Percentiles rank a stretch among this genome's conserved stretches.
Conservation (phyloP, 1,140 invertebrate species). For the Eupristina koningsbergeri region DNA sequence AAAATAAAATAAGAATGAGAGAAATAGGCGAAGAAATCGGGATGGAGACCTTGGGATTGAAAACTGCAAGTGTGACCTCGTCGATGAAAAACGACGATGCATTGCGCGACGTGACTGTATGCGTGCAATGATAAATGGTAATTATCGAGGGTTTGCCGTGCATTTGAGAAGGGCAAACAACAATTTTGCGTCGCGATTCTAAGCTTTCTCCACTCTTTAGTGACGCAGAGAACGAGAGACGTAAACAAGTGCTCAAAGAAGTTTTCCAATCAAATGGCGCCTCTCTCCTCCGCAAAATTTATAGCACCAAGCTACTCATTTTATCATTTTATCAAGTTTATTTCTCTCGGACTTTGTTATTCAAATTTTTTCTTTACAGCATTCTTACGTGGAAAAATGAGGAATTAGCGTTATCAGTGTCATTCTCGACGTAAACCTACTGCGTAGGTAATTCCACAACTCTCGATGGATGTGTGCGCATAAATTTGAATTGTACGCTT, state of each 20-base stretch:
- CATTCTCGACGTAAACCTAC: not conserved
- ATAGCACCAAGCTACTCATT: not conserved
- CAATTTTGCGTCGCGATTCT: constrained; percentile 27
- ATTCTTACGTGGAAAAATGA: not conserved
- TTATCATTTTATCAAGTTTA: constrained; percentile 24
- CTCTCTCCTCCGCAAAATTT: not conserved
- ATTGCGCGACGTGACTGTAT: not conserved
- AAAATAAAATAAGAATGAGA: too few relatives aligned
- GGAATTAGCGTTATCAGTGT: not conserved
- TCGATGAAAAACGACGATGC: not conserved
- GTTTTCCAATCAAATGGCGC: constrained; percentile 27
- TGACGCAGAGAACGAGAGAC: not conserved
- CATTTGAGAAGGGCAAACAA: not conserved
- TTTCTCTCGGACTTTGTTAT: not conserved
- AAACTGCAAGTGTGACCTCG: not conserved
- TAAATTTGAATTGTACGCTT: not conserved
- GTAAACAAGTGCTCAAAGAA: not conserved
- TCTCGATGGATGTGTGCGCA: too few relatives aligned
- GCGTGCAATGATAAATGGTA: constrained; percentile 29
- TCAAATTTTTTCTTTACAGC: not conserved
- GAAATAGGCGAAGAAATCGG: too few relatives aligned
- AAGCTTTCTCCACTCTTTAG: not conserved
- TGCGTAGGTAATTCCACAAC: too few relatives aligned
- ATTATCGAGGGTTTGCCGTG: constrained; percentile 1
- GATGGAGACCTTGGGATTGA: too few relatives aligned